phyloP scores from a whole-genome alignment of 2,888 invertebrate species.

The Thymelicus sylvestris region DNA sequence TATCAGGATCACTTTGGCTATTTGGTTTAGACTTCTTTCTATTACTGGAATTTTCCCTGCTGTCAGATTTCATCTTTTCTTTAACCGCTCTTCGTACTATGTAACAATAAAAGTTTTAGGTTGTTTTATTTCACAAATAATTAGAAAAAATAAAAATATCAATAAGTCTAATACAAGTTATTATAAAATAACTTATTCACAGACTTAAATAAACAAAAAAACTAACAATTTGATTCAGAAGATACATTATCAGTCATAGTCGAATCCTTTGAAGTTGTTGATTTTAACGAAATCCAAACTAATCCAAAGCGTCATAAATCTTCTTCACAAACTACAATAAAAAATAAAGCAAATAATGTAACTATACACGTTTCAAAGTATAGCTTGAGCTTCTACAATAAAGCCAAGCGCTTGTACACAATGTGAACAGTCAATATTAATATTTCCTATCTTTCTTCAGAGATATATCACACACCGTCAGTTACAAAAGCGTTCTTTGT shows the following conservation, averaged over 20 bases:
- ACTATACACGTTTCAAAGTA: too few species aligned
- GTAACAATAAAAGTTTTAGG: conserved; percentile 39
- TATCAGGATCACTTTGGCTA: conserved; percentile 55
- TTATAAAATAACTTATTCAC: neutral
- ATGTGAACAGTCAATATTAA: too few species aligned
- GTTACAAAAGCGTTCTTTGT: too few species aligned
- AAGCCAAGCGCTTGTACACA: too few species aligned
- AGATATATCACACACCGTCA: too few species aligned
- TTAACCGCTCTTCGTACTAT: conserved; percentile 52
- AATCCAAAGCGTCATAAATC: neutral
- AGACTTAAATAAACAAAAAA: neutral
- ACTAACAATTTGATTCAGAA: conserved; percentile 18
- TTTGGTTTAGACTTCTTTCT: conserved; percentile 66
- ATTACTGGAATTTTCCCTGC: conserved; percentile 62
- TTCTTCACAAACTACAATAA: neutral
- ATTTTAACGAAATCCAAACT: neutral
- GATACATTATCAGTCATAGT: conserved; percentile 3
- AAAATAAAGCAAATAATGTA: neutral
- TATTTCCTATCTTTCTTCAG: too few species aligned
- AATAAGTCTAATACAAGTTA: neutral
- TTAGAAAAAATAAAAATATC: neutral
- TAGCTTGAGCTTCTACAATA: too few species aligned
- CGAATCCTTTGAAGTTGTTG: conserved; percentile 1
- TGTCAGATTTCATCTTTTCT: conserved; percentile 56
- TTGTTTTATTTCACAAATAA: neutral